These are phyloP conservation scores for Sanderia malayensis DNA, from an alignment of 30 jellyfish, hydroid and myxozoan genomes.

Conservation along the genomic window DNA sequence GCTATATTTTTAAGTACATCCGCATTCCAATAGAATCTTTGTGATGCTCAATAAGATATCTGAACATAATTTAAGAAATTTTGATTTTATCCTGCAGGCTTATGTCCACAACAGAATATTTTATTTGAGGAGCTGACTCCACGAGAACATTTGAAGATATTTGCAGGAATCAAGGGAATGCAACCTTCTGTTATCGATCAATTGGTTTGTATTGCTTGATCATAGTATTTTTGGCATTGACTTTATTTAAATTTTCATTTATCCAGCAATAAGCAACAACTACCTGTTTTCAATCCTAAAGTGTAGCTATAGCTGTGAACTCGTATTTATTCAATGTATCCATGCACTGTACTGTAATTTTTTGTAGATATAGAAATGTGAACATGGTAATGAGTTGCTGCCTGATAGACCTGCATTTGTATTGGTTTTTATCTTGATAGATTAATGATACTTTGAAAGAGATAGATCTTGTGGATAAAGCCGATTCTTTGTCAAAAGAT, in stretches of 20 bases:
- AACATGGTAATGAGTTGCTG: too few relatives aligned
- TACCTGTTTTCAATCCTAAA: not conserved
- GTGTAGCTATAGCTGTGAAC: not conserved
- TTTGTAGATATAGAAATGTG: too few relatives aligned
- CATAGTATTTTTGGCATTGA: too few relatives aligned
- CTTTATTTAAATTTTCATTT: too few relatives aligned
- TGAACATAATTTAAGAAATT: too few relatives aligned
- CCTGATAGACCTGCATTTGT: too few relatives aligned
- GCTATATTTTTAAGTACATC: too few relatives aligned
- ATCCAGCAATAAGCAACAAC: too few relatives aligned
- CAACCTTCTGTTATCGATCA: conserved; percentile 29
- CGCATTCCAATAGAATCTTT: too few relatives aligned
- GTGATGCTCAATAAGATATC: too few relatives aligned
- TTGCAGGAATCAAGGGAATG: conserved; percentile 89
- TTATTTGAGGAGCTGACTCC: conserved; percentile 74
- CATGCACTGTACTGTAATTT: too few relatives aligned
- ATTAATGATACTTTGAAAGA: conserved; percentile 61
- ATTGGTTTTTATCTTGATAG: not conserved
- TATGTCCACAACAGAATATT: conserved; percentile 92
- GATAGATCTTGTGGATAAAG: conserved; percentile 54
- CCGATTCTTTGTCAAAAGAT: conserved; percentile 42
- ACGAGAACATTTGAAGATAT: conserved; percentile 72
- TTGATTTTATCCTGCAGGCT: too few relatives aligned
- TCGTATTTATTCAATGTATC: not conserved
- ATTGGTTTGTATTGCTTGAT: conserved; percentile 55